Evolutionary conservation across 2,113 vertebrate species (phyloP).

Genomic region (Charina bottae): DNA sequence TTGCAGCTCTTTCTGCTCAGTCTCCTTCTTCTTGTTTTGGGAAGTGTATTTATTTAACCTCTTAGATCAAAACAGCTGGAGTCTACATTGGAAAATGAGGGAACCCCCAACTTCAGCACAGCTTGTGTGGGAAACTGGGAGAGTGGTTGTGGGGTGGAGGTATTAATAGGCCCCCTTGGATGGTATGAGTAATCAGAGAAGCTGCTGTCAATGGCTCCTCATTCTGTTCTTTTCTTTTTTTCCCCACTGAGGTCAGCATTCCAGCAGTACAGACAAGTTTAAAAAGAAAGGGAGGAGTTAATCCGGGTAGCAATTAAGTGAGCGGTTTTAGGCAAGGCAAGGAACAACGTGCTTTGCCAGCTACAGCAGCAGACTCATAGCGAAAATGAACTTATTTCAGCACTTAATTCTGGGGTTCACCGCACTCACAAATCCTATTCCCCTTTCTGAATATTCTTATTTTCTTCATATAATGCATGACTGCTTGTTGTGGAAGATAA

Average conservation of each 20-base stretch:
- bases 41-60: not conserved
- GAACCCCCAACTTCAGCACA: not conserved
- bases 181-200: not conserved
- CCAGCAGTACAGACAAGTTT: not conserved
- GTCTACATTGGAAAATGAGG: not conserved
- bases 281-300: not conserved
- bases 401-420: not conserved
- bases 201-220: not conserved
- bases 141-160: not conserved
- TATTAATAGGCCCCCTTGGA: not conserved
- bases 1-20: not conserved
- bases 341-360: not conserved
- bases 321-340: not conserved
- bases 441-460: not conserved
- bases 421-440: not conserved
- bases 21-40: not conserved
- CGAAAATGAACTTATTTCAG: not conserved
- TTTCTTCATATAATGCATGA: not conserved
- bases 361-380: not conserved
- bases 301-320: not conserved
- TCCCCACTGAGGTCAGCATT: constrained; percentile 6
- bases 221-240: not conserved
- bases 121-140: not conserved
- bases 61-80: not conserved
- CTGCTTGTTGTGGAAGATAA: not conserved